phyloP scores from a whole-genome alignment of 2,888 invertebrate species.

The Caenorhabditis sp. region DNA sequence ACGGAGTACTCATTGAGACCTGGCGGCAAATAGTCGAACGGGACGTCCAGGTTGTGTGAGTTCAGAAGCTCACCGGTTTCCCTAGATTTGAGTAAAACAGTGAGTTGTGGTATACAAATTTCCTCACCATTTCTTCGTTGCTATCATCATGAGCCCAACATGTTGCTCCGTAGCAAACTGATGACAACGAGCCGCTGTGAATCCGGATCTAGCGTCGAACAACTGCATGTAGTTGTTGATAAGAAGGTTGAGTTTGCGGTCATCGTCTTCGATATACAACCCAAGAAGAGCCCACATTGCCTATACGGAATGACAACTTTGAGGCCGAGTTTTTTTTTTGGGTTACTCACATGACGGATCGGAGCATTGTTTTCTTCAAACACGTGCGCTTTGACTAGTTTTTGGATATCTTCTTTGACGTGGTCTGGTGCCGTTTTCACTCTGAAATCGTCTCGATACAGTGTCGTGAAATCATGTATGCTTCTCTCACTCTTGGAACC shows the following conservation, averaged over 20 bases:
- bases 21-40: not conserved
- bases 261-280: not conserved
- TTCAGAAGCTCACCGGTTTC: not conserved
- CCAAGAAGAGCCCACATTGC: not conserved
- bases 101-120: too few species aligned
- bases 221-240: slow-evolving; percentile 25
- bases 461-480: too few species aligned
- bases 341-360: not conserved
- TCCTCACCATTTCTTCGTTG: slow-evolving; percentile 16
- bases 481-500: not conserved
- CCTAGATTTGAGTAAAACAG: not conserved
- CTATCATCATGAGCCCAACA: slow-evolving; percentile 24
- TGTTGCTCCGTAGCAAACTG: not conserved
- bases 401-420: not conserved
- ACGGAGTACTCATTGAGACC: slow-evolving; percentile 14
- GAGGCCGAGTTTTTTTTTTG: too few species aligned
- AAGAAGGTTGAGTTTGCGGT: not conserved
- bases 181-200: slow-evolving; percentile 11
- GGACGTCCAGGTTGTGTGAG: not conserved
- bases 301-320: too few species aligned
- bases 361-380: not conserved
- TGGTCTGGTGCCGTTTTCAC: not conserved
- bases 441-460: not conserved
- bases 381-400: not conserved
- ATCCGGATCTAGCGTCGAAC: slow-evolving; percentile 8